Evolutionary conservation across 2,797 vertebrate genomes (phyloP).

Genomic region (Macropodus opercularis): DNA sequence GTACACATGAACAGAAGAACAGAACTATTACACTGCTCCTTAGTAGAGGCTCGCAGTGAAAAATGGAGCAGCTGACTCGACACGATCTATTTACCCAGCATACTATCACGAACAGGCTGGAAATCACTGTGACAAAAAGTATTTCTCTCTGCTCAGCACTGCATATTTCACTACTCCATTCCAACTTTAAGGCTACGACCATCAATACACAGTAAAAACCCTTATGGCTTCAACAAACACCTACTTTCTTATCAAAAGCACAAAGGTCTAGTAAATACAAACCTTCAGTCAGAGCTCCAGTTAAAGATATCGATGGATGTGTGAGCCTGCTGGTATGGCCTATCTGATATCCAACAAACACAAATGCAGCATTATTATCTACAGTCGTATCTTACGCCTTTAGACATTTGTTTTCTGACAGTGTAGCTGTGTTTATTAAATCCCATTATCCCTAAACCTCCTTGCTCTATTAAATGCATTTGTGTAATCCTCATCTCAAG

Average conservation of each 20-base stretch:
- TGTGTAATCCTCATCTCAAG: neutral
- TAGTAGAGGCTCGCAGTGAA: too few species aligned
- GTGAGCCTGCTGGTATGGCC: neutral
- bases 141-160: neutral
- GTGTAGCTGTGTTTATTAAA: too few species aligned
- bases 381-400: too few species aligned
- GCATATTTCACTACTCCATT: neutral
- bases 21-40: too few species aligned
- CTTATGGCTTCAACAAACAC: neutral
- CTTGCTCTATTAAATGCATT: too few species aligned
- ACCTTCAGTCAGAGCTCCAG: too few species aligned
- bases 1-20: too few species aligned
- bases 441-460: too few species aligned
- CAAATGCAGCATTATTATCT: neutral
- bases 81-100: neutral
- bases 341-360: neutral
- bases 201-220: neutral
- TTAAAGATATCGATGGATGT: neutral
- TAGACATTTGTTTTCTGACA: too few species aligned
- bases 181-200: neutral
- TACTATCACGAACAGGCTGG: neutral
- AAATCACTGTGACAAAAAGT: constrained; percentile 1
- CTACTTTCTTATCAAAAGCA: neutral
- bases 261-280: too few species aligned
- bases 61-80: too few species aligned